Conservation (phyloP, 2,888 invertebrate genomes). For the Leptopilina syphax region DNA sequence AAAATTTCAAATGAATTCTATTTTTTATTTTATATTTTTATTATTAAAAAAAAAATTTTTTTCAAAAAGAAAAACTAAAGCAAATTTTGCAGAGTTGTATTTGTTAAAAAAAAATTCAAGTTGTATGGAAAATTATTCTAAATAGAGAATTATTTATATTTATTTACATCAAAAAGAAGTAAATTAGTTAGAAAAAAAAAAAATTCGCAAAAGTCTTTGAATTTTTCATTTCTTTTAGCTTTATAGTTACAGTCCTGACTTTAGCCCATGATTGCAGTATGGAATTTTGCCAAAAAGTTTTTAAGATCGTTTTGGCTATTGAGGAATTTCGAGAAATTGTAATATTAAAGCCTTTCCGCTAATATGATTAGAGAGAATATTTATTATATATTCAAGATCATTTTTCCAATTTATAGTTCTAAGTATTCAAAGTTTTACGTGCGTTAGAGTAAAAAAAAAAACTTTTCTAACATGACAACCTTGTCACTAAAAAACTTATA, state of each 20-base stretch:
- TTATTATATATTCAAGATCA: too few relatives aligned
- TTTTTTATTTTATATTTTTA: too few relatives aligned
- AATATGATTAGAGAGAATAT: slow-evolving; percentile 3
- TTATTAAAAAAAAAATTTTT: too few relatives aligned
- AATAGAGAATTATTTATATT: too few relatives aligned
- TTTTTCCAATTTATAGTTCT: too few relatives aligned
- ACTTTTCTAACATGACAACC: slow-evolving; percentile 9
- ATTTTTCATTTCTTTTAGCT: background rate
- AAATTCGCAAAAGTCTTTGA: background rate
- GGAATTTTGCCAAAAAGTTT: slow-evolving; percentile 27
- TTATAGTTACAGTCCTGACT: background rate
- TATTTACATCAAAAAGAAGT: too few relatives aligned
- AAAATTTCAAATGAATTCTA: too few relatives aligned
- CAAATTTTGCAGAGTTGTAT: too few relatives aligned
- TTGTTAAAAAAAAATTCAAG: too few relatives aligned
- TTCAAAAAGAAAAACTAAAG: too few relatives aligned
- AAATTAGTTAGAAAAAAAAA: too few relatives aligned
- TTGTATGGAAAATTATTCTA: too few relatives aligned
- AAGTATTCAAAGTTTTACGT: background rate
- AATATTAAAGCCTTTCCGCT: background rate
- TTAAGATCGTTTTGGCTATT: background rate
- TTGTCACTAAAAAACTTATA: background rate
- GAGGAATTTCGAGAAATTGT: slow-evolving; percentile 13
- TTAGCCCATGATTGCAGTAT: slow-evolving; percentile 7
- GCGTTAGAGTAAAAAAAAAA: background rate